Evolutionary conservation across 1,140 invertebrate species (phyloP).

Genomic region (Drosophila virilis): DNA sequence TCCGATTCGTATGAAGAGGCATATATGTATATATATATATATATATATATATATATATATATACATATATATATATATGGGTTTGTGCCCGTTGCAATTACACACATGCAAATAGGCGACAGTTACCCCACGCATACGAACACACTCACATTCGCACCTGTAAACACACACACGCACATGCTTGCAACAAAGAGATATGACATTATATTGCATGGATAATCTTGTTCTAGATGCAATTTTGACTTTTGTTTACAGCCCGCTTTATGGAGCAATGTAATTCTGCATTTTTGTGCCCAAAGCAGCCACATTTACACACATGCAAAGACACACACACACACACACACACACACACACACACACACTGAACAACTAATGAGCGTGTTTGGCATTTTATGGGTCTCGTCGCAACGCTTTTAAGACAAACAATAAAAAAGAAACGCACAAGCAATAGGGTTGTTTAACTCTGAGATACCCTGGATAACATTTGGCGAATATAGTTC

Average conservation of each 20-base stretch:
- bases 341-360: background rate
- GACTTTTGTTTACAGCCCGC: slow-evolving; percentile 28
- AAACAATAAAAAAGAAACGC: slow-evolving; percentile 15
- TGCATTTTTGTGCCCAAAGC: slow-evolving; percentile 20
- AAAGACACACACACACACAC: background rate
- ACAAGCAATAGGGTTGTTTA: too few species aligned
- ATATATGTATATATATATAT: background rate
- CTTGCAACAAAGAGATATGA: slow-evolving; percentile 22
- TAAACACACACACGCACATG: background rate
- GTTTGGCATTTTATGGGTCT: slow-evolving; percentile 44
- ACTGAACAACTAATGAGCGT: slow-evolving; percentile 36
- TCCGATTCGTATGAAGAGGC: slow-evolving; percentile 16
- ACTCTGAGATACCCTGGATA: slow-evolving; percentile 17
- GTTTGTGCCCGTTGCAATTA: background rate
- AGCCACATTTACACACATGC: slow-evolving; percentile 5
- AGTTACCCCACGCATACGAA: slow-evolving; percentile 14
- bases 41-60: background rate
- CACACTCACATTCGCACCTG: background rate
- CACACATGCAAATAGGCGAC: slow-evolving; percentile 21
- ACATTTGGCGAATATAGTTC: too few species aligned
- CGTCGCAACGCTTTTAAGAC: slow-evolving; percentile 41
- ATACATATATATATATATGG: background rate
- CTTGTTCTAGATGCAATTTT: slow-evolving; percentile 44
- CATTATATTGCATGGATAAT: slow-evolving; percentile 49
- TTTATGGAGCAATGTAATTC: slow-evolving; percentile 35